phyloP scores from a whole-genome alignment of 1,140 invertebrate genomes.

The Neodiprion lecontei region DNA sequence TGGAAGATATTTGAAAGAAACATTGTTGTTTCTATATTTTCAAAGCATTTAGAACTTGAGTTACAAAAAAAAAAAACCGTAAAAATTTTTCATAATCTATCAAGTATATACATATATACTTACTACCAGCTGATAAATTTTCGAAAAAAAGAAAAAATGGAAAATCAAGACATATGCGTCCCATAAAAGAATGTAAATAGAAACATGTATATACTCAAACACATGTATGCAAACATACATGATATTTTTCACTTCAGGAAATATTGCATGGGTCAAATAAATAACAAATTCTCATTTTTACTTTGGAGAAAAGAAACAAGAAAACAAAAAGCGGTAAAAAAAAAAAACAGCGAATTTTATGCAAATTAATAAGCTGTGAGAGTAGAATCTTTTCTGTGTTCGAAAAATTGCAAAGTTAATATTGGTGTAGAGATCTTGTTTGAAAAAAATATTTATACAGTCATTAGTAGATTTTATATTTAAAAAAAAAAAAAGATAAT shows the following conservation, averaged over 20 bases:
- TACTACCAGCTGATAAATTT: background rate
- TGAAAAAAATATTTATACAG: background rate
- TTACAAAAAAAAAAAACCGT: no score
- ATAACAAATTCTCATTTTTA: background rate
- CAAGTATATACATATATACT: background rate
- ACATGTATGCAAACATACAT: no score
- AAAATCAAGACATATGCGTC: background rate
- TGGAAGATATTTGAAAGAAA: background rate
- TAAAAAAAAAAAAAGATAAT: background rate
- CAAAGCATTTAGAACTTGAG: no score
- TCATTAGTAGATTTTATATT: constrained; percentile 1
- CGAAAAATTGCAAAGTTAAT: background rate
- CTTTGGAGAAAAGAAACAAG: background rate
- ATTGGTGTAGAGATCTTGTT: background rate
- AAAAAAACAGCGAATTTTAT: background rate
- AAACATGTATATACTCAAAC: background rate
- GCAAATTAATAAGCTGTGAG: background rate
- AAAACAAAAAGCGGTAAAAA: background rate
- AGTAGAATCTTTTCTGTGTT: background rate
- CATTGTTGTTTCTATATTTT: background rate
- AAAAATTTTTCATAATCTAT: background rate
- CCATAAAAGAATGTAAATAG: background rate
- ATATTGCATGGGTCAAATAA: background rate
- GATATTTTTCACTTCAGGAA: background rate
- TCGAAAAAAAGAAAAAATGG: background rate